These are phyloP conservation scores for Anagyrus pseudococci DNA, from an alignment of 2,888 invertebrate genomes.

Conservation along the genomic window DNA sequence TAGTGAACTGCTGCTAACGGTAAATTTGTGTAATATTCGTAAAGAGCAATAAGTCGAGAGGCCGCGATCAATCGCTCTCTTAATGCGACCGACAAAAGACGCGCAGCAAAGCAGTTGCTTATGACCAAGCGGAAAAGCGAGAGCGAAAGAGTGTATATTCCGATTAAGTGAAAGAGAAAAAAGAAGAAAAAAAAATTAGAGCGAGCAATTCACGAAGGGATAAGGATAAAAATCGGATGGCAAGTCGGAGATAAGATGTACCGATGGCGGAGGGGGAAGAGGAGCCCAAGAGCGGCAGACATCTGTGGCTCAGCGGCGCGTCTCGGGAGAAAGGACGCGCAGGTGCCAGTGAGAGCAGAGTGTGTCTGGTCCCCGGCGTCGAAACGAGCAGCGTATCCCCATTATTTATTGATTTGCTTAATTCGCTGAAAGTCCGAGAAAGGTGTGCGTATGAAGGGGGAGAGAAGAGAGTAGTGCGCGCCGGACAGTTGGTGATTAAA, in stretches of 20 bases:
- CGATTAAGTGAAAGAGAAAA: background rate
- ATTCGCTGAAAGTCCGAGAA: slow-evolving; percentile 55
- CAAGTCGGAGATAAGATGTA: background rate
- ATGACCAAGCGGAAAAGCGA: too few relatives aligned
- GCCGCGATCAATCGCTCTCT: too few relatives aligned
- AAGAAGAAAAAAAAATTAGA: background rate
- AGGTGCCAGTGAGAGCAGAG: slow-evolving; percentile 25
- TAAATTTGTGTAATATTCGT: too few relatives aligned
- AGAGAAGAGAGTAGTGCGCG: background rate
- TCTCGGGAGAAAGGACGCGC: slow-evolving; percentile 17
- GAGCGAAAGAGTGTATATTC: too few relatives aligned
- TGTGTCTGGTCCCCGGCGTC: slow-evolving; percentile 45
- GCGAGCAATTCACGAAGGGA: background rate
- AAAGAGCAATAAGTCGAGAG: too few relatives aligned
- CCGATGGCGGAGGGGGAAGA: slow-evolving; percentile 6
- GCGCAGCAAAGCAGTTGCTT: too few relatives aligned
- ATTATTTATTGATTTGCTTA: slow-evolving; percentile 61
- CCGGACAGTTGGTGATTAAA: slow-evolving; percentile 3
- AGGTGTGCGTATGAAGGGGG: slow-evolving; percentile 45
- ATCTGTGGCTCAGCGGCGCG: slow-evolving; percentile 26
- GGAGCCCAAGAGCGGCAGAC: too few relatives aligned
- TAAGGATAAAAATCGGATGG: background rate
- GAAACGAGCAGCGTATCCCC: slow-evolving; percentile 46
- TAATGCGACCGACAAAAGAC: too few relatives aligned
- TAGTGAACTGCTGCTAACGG: too few relatives aligned